phyloP scores from a whole-genome alignment of 2,888 invertebrate genomes.

The Drosophila recens region DNA sequence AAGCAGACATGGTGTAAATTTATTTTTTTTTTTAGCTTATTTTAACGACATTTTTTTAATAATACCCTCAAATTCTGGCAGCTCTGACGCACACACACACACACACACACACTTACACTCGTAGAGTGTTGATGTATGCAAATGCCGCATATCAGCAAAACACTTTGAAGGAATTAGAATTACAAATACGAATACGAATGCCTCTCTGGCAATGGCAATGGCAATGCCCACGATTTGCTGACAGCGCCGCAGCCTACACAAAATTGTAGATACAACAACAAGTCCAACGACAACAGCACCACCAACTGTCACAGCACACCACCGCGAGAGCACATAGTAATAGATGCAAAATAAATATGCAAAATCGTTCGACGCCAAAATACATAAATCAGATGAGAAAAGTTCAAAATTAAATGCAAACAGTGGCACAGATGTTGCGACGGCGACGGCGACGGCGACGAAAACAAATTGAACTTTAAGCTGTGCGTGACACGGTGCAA shows the following conservation, averaged over 20 bases:
- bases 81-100: not conserved
- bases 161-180: slow-evolving; percentile 78
- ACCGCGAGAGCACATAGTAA: slow-evolving; percentile 33
- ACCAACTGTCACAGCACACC: not conserved
- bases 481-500: not conserved
- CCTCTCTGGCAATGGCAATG: slow-evolving; percentile 51
- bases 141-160: slow-evolving; percentile 64
- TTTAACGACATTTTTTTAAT: not conserved
- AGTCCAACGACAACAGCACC: not conserved
- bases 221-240: slow-evolving; percentile 38
- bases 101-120: slow-evolving; percentile 3
- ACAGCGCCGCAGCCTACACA: slow-evolving; percentile 9
- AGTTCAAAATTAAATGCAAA: slow-evolving; percentile 80
- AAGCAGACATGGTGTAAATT: too few species aligned
- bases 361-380: slow-evolving; percentile 58
- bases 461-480: slow-evolving; percentile 21
- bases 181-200: slow-evolving; percentile 61
- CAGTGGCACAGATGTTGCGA: slow-evolving; percentile 43
- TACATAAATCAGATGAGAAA: slow-evolving; percentile 76
- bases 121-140: slow-evolving; percentile 31
- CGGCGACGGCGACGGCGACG: not conserved
- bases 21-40: not conserved
- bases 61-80: not conserved
- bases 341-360: slow-evolving; percentile 80
- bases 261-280: slow-evolving; percentile 8